phyloP scores from a whole-genome alignment of 2,113 vertebrate species.

The Colinus virginianus region DNA sequence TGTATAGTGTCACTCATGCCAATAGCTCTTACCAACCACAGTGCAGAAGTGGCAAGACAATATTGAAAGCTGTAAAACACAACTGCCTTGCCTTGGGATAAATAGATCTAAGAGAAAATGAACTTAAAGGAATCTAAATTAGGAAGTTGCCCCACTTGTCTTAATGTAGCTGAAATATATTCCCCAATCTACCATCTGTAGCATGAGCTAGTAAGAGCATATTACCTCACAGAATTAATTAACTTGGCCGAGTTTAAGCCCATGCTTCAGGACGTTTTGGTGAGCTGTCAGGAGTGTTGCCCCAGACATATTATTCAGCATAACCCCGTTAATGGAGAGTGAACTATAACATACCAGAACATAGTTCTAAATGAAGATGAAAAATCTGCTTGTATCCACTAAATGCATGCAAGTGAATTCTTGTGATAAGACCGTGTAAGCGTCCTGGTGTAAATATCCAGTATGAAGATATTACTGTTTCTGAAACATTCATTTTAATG shows the following conservation, averaged over 20 bases:
- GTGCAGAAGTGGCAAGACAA: neutral
- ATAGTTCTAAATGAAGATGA: neutral
- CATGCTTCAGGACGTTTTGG: neutral
- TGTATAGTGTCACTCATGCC: neutral
- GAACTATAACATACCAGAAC: neutral
- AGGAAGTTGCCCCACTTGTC: rapidly evolving
- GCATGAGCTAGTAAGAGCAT: neutral
- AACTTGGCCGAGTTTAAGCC: neutral
- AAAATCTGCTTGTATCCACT: neutral
- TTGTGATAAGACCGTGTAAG: neutral
- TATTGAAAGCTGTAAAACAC: neutral
- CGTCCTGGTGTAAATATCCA: neutral
- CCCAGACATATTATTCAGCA: neutral
- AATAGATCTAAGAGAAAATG: neutral
- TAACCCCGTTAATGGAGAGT: neutral
- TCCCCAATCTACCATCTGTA: neutral
- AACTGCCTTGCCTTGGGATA: neutral
- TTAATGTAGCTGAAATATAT: neutral
- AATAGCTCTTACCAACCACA: neutral
- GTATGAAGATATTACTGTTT: neutral
- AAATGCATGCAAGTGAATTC: neutral
- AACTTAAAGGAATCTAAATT: neutral
- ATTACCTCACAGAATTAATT: neutral
- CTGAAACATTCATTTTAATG: neutral
- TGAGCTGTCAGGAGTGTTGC: neutral